These are phyloP conservation scores for Pseudomyrmex flavicornis DNA, from an alignment of 1,140 invertebrate species.

Conservation along the genomic window DNA sequence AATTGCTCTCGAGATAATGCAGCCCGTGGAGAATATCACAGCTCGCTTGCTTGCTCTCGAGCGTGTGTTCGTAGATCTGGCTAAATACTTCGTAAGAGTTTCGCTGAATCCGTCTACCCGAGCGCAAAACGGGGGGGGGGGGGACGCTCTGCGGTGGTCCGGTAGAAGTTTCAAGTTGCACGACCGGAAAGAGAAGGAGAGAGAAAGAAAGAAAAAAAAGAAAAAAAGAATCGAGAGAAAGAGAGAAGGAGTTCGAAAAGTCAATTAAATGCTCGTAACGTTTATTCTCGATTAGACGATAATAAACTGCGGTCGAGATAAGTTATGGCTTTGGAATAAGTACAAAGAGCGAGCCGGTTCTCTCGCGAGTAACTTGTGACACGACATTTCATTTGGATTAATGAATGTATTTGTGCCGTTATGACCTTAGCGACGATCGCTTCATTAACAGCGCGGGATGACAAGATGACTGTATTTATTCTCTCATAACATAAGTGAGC, in stretches of 20 bases:
- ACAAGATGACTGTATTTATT: slow-evolving; percentile 49
- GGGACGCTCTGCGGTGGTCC: slow-evolving; percentile 32
- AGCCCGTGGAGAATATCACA: slow-evolving; percentile 27
- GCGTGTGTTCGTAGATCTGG: slow-evolving; percentile 39
- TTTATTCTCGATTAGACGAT: slow-evolving; percentile 66
- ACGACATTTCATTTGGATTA: slow-evolving; percentile 67
- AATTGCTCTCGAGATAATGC: slow-evolving; percentile 57
- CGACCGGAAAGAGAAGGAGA: background rate
- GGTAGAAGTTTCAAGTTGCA: slow-evolving; percentile 58
- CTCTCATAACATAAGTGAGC: background rate
- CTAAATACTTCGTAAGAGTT: slow-evolving; percentile 59
- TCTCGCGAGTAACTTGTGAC: slow-evolving; percentile 42
- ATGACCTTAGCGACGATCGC: slow-evolving; percentile 50
- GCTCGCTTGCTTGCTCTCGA: background rate
- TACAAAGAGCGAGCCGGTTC: slow-evolving; percentile 38
- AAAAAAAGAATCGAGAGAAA: background rate
- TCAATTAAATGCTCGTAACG: slow-evolving; percentile 67
- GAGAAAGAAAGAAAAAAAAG: background rate
- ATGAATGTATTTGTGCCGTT: slow-evolving; percentile 62
- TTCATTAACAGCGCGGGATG: slow-evolving; percentile 34
- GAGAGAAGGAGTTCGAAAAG: slow-evolving; percentile 60
- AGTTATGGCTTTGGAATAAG: slow-evolving; percentile 69
- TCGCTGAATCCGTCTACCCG: slow-evolving; percentile 31
- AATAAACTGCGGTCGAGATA: slow-evolving; percentile 62
- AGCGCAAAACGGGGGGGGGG: background rate